Percentiles rank a stretch among this genome's conserved stretches.
phyloP scores from a whole-genome alignment of 2,888 invertebrate species.

The Tetropium fuscum region DNA sequence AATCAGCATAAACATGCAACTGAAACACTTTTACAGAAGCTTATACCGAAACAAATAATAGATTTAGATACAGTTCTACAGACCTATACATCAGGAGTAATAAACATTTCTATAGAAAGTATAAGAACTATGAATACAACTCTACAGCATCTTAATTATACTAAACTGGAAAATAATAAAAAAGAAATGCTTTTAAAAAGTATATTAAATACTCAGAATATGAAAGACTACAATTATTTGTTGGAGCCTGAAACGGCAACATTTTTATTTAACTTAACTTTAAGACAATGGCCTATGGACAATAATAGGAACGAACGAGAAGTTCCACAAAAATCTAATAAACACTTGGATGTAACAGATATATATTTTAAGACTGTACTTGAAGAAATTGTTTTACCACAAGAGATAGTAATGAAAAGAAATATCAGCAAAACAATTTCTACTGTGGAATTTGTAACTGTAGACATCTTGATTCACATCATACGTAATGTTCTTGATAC shows the following conservation, averaged over 20 bases:
- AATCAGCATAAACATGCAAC: constrained; percentile 65
- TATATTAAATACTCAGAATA: constrained; percentile 51
- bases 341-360: constrained; percentile 50
- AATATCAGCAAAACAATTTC: constrained; percentile 20
- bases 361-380: constrained; percentile 54
- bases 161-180: constrained; percentile 47
- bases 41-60: constrained; percentile 59
- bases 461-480: constrained; percentile 24
- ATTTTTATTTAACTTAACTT: constrained; percentile 53
- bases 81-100: constrained; percentile 62
- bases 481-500: constrained; percentile 33
- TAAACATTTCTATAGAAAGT: constrained; percentile 61
- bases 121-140: constrained; percentile 61
- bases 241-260: constrained; percentile 45
- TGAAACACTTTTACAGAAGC: constrained; percentile 64
- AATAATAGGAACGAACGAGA: constrained; percentile 4
- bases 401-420: constrained; percentile 4
- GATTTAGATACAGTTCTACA: constrained; percentile 59
- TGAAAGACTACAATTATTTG: constrained; percentile 40
- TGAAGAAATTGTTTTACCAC: constrained; percentile 40
- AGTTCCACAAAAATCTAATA: constrained; percentile 17
- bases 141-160: constrained; percentile 57
- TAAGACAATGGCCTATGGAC: constrained; percentile 55
- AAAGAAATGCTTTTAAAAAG: constrained; percentile 49
- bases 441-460: constrained; percentile 38